Evolutionary conservation across 2,888 invertebrate species (phyloP), one percentile per base, ranked within the genome.

Genomic region (Xylocampa areola): DNA sequence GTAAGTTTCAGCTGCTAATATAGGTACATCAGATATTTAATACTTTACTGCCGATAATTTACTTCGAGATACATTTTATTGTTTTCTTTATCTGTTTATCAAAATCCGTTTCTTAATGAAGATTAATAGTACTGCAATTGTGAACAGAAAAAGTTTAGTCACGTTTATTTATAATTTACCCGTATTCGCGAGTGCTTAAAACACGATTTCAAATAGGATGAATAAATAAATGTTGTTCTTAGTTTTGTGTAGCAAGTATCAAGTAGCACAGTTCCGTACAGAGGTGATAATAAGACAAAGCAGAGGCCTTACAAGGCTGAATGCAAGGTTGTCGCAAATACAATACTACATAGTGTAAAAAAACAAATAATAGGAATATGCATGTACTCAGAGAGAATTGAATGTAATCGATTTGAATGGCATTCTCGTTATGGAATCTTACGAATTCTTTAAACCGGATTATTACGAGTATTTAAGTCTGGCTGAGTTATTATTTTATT

Each of bases 221-320:
- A 37, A 30, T 35, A 7, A 17, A 17, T 27, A 5, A 29, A 2
- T 0, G 3, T 4, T 1, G 11, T 33, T 41, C 45, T 10, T 19
- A 7, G 27, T 4, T 0, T 4, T 1, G 6, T 2, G 4, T n/a
- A 8, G 29, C 14, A 23, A n/a, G 6, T 27, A 29, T 36, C 67
- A 86, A 89, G 85, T 90, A 90, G 87, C 88, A 91, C 23, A 35
- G 47, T 70, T 80, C 79, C 52, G 33, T 52, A 62, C 64, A 70
- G 21, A 76, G 59, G 77, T 79, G 85, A 82, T 86, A 84, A 86
- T 84, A 86, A 86, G 83, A 88, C 85, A 83, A 85, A 85, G 79
- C 81, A 77, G 91, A 91, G 84, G 88, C 91, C 91, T 80, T 89
- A 88, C 89, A 90, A 92, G 90, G 90, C 78, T 82, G 79, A 70